Base-by-base conservation (phyloP, 1,140 invertebrate species). In the Probaryconus sp. region DNA sequence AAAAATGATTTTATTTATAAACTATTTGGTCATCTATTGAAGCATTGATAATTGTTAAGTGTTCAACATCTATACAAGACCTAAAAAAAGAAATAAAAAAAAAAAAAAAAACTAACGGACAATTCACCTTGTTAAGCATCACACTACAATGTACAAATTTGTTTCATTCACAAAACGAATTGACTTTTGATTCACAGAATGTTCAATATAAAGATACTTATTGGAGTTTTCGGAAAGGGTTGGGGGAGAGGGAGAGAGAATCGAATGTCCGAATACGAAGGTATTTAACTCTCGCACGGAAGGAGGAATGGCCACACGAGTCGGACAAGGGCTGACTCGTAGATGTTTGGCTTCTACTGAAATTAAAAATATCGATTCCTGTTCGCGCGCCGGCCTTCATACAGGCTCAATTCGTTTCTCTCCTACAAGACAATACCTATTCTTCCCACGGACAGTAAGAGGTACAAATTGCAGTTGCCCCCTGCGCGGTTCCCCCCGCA, bases 341-440 rank as follows among this genome's bases (percentile, higher is more conserved):
- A 63, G 82, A 87, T 87, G 83, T 87, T 87, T 87, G 85, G 84
- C 83, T 87, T 87, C 83, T 85, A 86, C 86, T 87, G 84, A 87
- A 87, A 87, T 87, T 87, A 87, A 87, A 87, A 87, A 87, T 86
- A 87, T 87, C 84, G 86, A 87, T 87, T 87, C 79, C 84, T 81
- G 81, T 87, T 87, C 79, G 81, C 81, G 78, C 81, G 79, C 81
- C 78, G 77, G 82, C 77, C 79, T 85, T 83, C 83, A 86, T 82
- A 84, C 78, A 84, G 76, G 82, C 82, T 86, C 82, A 83, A 87
- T 87, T 87, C 81, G 84, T 87, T 86, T 86, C 82, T 85, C 82
- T 82, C 81, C 82, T 83, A 82, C 76, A 87, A 87, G 86, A 87
- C 86, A 87, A 87, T 87, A 83, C 81, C 80, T 77, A 87, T 85